Evolutionary conservation across 1,140 invertebrate genomes (phyloP).

Genomic region (Eubasilissa regina): DNA sequence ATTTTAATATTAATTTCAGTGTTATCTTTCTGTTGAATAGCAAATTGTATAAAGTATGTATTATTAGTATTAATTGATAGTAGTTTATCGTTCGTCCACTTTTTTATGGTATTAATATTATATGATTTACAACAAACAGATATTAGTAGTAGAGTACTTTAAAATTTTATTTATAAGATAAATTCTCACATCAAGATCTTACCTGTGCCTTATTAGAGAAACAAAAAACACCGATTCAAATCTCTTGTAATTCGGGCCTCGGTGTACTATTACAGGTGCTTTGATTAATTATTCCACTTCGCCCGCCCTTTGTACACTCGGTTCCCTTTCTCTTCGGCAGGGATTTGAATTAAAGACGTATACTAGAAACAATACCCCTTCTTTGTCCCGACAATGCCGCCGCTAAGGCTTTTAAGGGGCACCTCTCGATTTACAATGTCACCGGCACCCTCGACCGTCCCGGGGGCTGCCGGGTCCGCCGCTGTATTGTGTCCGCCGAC

Average conservation of each 20-base stretch:
- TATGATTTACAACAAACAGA: too few relatives aligned
- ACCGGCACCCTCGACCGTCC: slow-evolving; percentile 9
- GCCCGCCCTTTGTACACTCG: slow-evolving; percentile 33
- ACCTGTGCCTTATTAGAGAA: too few relatives aligned
- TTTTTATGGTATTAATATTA: too few relatives aligned
- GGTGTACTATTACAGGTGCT: slow-evolving; percentile 44
- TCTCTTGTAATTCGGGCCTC: slow-evolving; percentile 1
- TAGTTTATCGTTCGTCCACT: too few relatives aligned
- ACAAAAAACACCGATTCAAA: too few relatives aligned
- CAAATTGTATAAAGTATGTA: too few relatives aligned
- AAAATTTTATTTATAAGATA: too few relatives aligned
- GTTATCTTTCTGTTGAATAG: too few relatives aligned
- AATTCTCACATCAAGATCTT: too few relatives aligned
- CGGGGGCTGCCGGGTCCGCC: not conserved
- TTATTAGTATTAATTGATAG: too few relatives aligned
- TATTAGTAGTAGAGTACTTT: too few relatives aligned
- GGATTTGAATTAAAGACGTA: slow-evolving; percentile 48
- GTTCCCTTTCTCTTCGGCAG: slow-evolving; percentile 27
- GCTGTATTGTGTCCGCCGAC: slow-evolving; percentile 14
- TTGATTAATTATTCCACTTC: slow-evolving; percentile 45
- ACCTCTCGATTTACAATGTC: slow-evolving; percentile 27
- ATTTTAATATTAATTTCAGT: too few relatives aligned
- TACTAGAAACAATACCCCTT: slow-evolving; percentile 40
- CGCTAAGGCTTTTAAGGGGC: slow-evolving; percentile 29
- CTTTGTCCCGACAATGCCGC: slow-evolving; percentile 38